Evolutionary conservation across 2,113 vertebrate species (phyloP).

Genomic region (Dissostichus mawsoni): DNA sequence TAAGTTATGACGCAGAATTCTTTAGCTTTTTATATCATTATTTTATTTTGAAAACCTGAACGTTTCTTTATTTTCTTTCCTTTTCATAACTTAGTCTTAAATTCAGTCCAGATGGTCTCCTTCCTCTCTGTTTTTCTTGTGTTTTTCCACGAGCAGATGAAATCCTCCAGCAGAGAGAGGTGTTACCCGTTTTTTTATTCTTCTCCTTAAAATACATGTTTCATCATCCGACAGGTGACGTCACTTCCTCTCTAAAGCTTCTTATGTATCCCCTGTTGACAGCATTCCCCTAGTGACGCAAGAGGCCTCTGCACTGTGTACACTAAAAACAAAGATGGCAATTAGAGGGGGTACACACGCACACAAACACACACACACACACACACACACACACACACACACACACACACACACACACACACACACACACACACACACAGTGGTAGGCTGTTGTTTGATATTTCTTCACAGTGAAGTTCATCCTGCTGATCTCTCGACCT

Average conservation of each 20-base stretch:
- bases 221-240: not conserved
- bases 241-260: conserved; percentile 19
- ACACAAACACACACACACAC: not conserved
- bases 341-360: not conserved
- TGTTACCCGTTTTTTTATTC: not conserved
- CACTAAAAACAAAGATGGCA: not conserved
- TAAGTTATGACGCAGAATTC: not conserved
- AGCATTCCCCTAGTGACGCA: conserved; percentile 8
- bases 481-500: not conserved
- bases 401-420: not conserved
- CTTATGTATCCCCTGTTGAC: not conserved
- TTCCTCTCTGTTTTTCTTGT: not conserved
- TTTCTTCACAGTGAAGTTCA: not conserved
- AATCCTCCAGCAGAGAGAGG: not conserved
- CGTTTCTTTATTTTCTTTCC: too few species aligned
- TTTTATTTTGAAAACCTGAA: not conserved
- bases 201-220: not conserved
- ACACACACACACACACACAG: not conserved
- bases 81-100: not conserved
- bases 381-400: not conserved
- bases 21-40: not conserved
- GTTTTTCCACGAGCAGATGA: not conserved
- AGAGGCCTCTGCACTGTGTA: not conserved
- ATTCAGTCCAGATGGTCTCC: not conserved
- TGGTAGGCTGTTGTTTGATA: too few species aligned